Percentiles rank a stretch among this genome's conserved stretches.
Conservation (phyloP, 2,113 vertebrate genomes). For the Dromaius novaehollandiae region DNA sequence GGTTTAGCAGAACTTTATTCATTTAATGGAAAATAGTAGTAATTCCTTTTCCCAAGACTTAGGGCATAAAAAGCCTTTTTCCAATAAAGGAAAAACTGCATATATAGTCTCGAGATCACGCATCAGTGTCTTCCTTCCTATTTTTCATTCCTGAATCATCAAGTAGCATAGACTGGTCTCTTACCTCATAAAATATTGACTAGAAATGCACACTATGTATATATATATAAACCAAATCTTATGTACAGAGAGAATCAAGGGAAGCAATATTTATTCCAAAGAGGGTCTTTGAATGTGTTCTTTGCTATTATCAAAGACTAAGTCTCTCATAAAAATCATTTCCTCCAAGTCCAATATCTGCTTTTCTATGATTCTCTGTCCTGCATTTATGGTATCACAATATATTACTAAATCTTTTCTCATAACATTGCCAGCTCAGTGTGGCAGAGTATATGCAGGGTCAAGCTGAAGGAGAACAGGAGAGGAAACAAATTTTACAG, state of each 20-base stretch:
- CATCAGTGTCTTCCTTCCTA: neutral
- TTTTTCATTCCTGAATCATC: neutral
- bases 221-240: neutral
- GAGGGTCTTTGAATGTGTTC: neutral
- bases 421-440: neutral
- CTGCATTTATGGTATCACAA: neutral
- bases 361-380: neutral
- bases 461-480: neutral
- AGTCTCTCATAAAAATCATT: neutral
- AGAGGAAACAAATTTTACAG: neutral
- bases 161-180: neutral
- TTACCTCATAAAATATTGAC: neutral
- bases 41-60: neutral
- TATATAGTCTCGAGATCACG: neutral
- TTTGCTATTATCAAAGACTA: neutral
- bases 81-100: slow-evolving; percentile 17
- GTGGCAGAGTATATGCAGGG: neutral
- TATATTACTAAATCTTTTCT: neutral
- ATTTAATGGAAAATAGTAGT: slow-evolving; percentile 21
- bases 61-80: neutral
- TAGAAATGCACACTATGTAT: neutral
- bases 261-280: neutral
- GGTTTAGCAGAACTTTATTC: neutral
- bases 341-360: neutral
- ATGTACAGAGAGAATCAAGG: neutral